Base-by-base conservation (phyloP, 2,113 vertebrate genomes). In the Octodon degus region DNA sequence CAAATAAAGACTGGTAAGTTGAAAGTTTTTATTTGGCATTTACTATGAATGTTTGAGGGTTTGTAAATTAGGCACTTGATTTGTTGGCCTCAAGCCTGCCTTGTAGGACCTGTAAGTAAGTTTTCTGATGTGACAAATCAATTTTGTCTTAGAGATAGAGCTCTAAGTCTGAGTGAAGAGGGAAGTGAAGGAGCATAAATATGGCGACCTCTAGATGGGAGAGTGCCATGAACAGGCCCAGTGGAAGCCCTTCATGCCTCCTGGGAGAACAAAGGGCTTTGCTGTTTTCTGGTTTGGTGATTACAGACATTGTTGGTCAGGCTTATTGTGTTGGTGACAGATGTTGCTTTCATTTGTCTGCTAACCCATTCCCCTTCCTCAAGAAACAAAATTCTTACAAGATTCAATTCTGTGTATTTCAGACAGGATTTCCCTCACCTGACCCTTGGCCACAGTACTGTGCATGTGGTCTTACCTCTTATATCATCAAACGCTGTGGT, bases 11-110 rank as follows among this genome's bases (percentile, higher is more conserved):
- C 83, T 92, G 88, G 94, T 95, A 92, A 95, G 92, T 80, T 96
- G 60, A 58, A 97, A 91, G 60, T 89, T 96, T 97, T 97, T 90
- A 93, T 95, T 90, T 97, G 96, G 96, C 88, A 93, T 96, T 97
- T 96, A 96, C 76, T 95, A 88, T 92, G 67, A 40, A 84, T 93
- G 94, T 94, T 91, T 27, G 89, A 86, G 67, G 72, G 83, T 95
- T 92, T 97, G 76, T 95, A 90, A 92, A 95, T 97, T 89, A 93
- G 89, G 82, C 40, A 25, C 17, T 92, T 96, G 96, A 93, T 98
- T 97, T 92, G 77, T 91, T 67, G 82, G 76, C 37, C 27, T 89
- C n/a, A 63, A 13, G 65, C 40, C 72, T 96, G 77, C 50, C 20
- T 86, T 72, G 32, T n/a, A 63, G 86, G 82, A 47, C 62, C 68